Conservation (phyloP, 2,888 invertebrate species). For the Cetonia aurata region DNA sequence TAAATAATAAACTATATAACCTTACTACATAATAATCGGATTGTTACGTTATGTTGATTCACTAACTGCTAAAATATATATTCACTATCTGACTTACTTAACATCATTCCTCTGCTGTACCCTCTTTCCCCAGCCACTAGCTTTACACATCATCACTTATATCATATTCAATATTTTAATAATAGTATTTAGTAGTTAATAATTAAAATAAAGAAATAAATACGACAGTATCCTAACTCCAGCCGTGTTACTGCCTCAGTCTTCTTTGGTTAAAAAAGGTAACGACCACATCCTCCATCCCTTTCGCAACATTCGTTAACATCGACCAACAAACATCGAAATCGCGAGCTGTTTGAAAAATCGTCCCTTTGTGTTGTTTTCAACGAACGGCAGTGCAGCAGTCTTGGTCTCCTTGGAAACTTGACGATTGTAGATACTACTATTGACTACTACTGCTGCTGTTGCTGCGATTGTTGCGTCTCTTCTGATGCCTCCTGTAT, state of each 20-base stretch:
- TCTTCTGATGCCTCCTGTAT: conserved; percentile 53
- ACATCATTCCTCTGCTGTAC: not conserved
- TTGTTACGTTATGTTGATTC: too few relatives aligned
- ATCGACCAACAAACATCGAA: conserved; percentile 59
- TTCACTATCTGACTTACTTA: too few relatives aligned
- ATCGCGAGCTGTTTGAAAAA: conserved; percentile 65
- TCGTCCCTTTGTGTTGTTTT: conserved; percentile 2
- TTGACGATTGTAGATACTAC: not conserved
- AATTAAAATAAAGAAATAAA: conserved; percentile 56
- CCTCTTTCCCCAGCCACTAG: not conserved
- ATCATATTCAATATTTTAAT: not conserved
- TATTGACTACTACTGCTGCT: not conserved
- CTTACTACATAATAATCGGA: too few relatives aligned
- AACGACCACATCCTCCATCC: conserved; percentile 67
- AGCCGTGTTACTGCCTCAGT: conserved; percentile 66
- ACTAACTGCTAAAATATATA: too few relatives aligned
- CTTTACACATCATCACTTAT: conserved; percentile 17
- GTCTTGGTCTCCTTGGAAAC: not conserved
- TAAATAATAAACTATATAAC: too few relatives aligned
- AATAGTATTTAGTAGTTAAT: not conserved
- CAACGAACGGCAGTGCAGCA: conserved; percentile 33
- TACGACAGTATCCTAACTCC: conserved; percentile 56
- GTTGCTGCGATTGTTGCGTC: conserved; percentile 49
- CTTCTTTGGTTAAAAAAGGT: conserved; percentile 71
- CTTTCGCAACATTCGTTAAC: conserved; percentile 54